Evolutionary conservation across 1,140 invertebrate species (phyloP).

Genomic region (Listronotus oregonensis): DNA sequence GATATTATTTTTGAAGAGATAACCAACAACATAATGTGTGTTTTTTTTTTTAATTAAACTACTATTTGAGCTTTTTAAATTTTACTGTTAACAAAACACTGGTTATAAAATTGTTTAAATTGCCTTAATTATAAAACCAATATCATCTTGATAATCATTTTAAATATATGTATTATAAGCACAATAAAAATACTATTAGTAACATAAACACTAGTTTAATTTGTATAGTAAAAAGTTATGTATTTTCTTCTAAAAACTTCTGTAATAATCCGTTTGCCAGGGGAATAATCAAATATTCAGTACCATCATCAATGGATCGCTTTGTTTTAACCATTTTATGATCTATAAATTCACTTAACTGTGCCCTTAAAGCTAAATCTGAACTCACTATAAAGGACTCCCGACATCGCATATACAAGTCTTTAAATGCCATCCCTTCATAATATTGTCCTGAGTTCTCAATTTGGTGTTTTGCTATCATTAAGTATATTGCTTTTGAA

Average conservation of each 20-base stretch:
- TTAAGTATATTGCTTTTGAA: slow-evolving; percentile 82
- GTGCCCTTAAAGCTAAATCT: slow-evolving; percentile 83
- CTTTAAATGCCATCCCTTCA: slow-evolving; percentile 79
- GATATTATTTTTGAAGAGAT: too few relatives aligned
- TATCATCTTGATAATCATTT: too few relatives aligned
- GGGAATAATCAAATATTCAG: slow-evolving; percentile 81
- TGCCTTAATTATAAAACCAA: too few relatives aligned
- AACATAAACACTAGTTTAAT: too few relatives aligned
- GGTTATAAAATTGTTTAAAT: too few relatives aligned
- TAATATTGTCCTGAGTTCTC: slow-evolving; percentile 74
- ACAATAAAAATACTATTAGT: too few relatives aligned
- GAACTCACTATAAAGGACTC: slow-evolving; percentile 89
- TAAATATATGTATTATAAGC: too few relatives aligned
- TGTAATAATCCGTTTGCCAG: slow-evolving; percentile 74
- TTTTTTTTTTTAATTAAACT: too few relatives aligned
- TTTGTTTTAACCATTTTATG: slow-evolving; percentile 87
- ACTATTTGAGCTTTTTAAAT: too few relatives aligned
- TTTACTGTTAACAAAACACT: too few relatives aligned
- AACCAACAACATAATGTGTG: too few relatives aligned
- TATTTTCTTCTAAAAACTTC: slow-evolving; percentile 70
- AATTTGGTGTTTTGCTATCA: slow-evolving; percentile 81
- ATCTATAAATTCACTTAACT: slow-evolving; percentile 91
- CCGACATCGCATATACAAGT: slow-evolving; percentile 80
- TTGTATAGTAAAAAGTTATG: not conserved
- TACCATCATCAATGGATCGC: slow-evolving; percentile 73